These are phyloP conservation scores for Pantherophis vulpinus DNA, from an alignment of 2,797 vertebrate genomes.

Conservation along the genomic window DNA sequence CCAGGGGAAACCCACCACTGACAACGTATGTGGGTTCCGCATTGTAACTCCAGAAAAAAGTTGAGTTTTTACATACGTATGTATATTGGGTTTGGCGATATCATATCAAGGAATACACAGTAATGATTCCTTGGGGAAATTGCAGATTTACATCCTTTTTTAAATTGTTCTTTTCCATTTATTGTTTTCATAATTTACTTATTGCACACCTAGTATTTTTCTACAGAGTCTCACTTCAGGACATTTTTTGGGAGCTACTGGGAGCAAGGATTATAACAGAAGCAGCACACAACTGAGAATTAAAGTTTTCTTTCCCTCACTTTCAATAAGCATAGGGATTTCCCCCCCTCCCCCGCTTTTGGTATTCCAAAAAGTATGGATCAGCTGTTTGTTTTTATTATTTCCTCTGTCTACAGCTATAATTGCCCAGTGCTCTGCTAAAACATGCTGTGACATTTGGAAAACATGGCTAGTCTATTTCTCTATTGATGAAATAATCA, in stretches of 20 bases:
- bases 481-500: neutral
- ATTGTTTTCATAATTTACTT: slow-evolving; percentile 16
- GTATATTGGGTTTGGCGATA: neutral
- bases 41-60: no score
- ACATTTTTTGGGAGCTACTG: neutral
- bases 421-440: neutral
- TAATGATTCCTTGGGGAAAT: slow-evolving; percentile 16
- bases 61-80: no score
- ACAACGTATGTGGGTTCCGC: no score
- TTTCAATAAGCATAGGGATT: neutral
- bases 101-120: neutral
- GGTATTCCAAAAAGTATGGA: neutral
- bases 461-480: neutral
- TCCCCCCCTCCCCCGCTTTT: neutral
- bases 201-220: neutral
- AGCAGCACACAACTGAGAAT: neutral
- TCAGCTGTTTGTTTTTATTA: neutral
- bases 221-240: neutral
- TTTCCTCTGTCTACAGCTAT: neutral
- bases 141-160: neutral
- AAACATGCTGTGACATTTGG: neutral
- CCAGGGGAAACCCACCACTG: no score
- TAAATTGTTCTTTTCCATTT: slow-evolving; percentile 2
- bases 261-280: neutral
- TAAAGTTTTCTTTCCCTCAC: neutral